These are phyloP conservation scores for cat (Felis catus) DNA, from an alignment of 2,113 vertebrate species.

Conservation along the genomic window DNA sequence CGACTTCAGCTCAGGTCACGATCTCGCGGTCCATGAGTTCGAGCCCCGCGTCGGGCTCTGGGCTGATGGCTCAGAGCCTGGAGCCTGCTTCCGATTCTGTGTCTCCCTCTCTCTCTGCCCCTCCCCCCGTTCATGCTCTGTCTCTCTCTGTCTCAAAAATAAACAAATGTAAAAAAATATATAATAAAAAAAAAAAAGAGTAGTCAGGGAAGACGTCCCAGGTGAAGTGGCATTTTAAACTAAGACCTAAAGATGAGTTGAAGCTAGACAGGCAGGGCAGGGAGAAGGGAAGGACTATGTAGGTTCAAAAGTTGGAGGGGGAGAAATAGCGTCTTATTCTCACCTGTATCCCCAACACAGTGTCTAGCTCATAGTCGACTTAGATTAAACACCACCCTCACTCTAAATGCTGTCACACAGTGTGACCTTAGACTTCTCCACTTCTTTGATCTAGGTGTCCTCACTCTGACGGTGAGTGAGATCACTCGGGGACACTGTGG, in stretches of 20 bases:
- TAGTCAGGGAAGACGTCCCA: neutral
- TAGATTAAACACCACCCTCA: neutral
- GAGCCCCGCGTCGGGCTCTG: too few species aligned
- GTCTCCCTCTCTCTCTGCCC: too few species aligned
- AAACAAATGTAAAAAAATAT: too few species aligned
- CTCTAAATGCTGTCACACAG: neutral
- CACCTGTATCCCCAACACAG: neutral
- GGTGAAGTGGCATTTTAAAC: neutral
- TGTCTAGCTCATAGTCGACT: neutral
- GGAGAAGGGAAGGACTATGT: neutral
- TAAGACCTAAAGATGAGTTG: neutral
- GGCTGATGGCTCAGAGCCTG: too few species aligned
- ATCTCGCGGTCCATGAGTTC: too few species aligned
- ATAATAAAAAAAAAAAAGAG: neutral
- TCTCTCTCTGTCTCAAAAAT: too few species aligned
- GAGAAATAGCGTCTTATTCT: neutral
- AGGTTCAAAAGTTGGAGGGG: neutral
- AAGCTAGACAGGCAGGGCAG: neutral
- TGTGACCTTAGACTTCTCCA: neutral
- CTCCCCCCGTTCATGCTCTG: too few species aligned
- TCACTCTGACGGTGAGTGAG: neutral
- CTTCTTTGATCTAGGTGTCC: neutral
- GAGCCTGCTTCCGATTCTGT: too few species aligned
- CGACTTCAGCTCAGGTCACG: too few species aligned
- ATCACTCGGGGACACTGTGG: neutral